These are phyloP conservation scores for Entomyzon cyanotis DNA, from an alignment of 2,113 vertebrate genomes.

Conservation along the genomic window DNA sequence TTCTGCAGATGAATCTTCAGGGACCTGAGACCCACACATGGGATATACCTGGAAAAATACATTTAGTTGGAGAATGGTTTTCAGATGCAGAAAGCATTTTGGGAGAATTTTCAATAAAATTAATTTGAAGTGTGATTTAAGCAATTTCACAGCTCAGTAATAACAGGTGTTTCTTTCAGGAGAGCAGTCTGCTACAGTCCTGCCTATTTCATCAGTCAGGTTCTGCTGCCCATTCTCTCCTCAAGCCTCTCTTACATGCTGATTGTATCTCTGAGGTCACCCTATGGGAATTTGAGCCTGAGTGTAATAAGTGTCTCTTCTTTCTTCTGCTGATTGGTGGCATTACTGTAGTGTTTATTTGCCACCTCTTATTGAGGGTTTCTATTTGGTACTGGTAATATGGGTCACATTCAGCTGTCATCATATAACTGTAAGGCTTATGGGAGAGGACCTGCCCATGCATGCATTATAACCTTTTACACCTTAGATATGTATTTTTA, in stretches of 20 bases:
- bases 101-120: not conserved
- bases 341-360: not conserved
- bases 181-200: not conserved
- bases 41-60: not conserved
- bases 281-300: not conserved
- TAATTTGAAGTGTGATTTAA: not conserved
- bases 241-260: not conserved
- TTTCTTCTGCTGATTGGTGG: not conserved
- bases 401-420: not conserved
- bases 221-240: not conserved
- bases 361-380: not conserved
- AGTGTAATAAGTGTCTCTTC: not conserved
- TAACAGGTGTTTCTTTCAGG: not conserved
- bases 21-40: not conserved
- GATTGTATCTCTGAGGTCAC: not conserved
- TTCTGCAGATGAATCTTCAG: not conserved
- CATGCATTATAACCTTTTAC: not conserved
- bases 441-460: not conserved
- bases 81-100: not conserved
- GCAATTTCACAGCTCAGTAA: not conserved
- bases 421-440: not conserved
- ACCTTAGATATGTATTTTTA: not conserved
- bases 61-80: not conserved
- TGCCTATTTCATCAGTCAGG: not conserved
- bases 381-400: not conserved